Percentiles rank a stretch among this genome's conserved stretches.
Conservation (phyloP, 2,888 invertebrate genomes). For the Serripes groenlandicus region DNA sequence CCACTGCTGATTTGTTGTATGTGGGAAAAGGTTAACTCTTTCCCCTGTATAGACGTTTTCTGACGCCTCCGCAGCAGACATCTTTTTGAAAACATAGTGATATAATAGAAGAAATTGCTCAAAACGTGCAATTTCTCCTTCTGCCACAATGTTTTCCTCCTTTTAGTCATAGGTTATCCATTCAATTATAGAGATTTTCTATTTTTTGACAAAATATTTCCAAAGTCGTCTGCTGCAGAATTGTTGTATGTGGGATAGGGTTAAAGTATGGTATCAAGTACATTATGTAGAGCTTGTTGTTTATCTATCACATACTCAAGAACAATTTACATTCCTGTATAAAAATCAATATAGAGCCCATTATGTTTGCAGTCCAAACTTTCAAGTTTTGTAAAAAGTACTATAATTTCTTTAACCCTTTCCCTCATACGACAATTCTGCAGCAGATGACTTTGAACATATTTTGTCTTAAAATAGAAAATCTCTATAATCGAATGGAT, state of each 20-base stretch:
- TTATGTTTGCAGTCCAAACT: not conserved
- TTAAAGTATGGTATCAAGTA: not conserved
- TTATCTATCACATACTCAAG: conserved; percentile 37
- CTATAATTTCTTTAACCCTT: not conserved
- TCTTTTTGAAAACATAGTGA: not conserved
- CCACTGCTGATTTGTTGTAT: too few species aligned
- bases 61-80: not conserved
- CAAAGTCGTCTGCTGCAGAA: not conserved
- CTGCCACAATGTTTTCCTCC: not conserved
- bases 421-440: not conserved
- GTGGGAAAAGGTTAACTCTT: not conserved
- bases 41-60: not conserved
- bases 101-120: not conserved
- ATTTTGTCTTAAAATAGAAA: too few species aligned
- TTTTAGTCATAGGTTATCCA: too few species aligned
- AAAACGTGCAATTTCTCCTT: not conserved
- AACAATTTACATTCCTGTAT: conserved; percentile 35
- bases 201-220: too few species aligned
- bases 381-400: not conserved
- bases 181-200: too few species aligned
- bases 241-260: not conserved
- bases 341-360: conserved; percentile 35
- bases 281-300: conserved; percentile 4
- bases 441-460: too few species aligned
- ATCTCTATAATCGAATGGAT: too few species aligned